Base-by-base conservation (phyloP, 2,888 invertebrate genomes). In the Hypsopygia costalis region DNA sequence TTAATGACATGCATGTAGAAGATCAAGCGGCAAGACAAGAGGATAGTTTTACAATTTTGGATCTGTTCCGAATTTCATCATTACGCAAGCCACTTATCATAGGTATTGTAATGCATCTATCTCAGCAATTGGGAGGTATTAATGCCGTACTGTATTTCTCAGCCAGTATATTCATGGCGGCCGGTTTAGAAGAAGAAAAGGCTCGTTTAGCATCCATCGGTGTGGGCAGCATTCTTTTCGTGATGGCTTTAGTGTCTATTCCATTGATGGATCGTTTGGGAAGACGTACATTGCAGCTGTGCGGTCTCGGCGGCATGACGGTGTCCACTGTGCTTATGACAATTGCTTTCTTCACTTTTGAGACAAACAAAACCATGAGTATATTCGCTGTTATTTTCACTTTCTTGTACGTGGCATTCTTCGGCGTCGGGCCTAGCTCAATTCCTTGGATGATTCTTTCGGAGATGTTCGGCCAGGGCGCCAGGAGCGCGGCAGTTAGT, bases 211-310 rank as follows among this genome's bases (percentile, higher is more conserved):
- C 94, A 9, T 92, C 93, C 3, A 93, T 94, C 41, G 94, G 93
- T 16, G 93, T 92, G 1, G 94, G 94, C 27, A 91, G 91, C 36
- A 92, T 93, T 43, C 90, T 94, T 83, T 92, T 94, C 27, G 71
- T 91, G 35, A 94, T 94, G 94, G 94, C 94, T 3, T 69, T 94
- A n/a, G 91, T 94, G 4, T 93, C 94, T 5, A 92, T 94, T 46
- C 93, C 93, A n/a, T 68, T 94, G 52, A 94, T 94, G 92, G 94
- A 94, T 66, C 85, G 92, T 10, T 85, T 92, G 30, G 94, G 94
- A 7, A 80, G 94, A 45, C 88, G 94, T 36, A 93, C 93, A 0
- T 79, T 94, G 34, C 94, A 94, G 67, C 82, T 94, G 16, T 89
- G 89, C 36, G 94, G 94, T 34, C 90, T 94, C 1, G 92, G 90